Base-by-base conservation (phyloP, 2,888 invertebrate genomes). In the Epistrophe eligans region DNA sequence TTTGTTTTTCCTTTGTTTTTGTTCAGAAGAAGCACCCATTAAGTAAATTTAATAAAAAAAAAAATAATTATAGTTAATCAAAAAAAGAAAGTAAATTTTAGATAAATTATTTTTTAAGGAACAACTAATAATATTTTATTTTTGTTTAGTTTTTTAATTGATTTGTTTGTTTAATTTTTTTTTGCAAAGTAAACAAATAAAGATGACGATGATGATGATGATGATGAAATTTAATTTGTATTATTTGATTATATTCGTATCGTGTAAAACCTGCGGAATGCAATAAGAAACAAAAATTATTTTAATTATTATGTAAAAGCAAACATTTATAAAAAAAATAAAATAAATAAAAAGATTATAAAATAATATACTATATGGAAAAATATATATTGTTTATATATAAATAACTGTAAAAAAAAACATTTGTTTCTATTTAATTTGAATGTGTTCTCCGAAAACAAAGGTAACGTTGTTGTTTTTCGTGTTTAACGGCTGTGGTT, bases 311-410 rank as follows among this genome's bases (percentile, higher is more conserved):
- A 80, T 72, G 60, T 72, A 71, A 66, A 72, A 72, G 64, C 58
- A 71, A 81, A 85, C 52, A 79, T 85, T 85, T 52, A 67, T 52
- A 52, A 52, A 67, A 19, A 60, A 77, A 67, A 19, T 55, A 72
- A 67, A 72, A 70, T 9, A 43, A 11, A 7, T 57, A 66, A 80
- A 72, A 77, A 77, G 77, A 77, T 76, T 84, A 71, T 76, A 43
- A 48, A 77, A 72, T 80, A 79, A 79, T 84, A 79, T 76, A 79
- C 66, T 81, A 73, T 70, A 85, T 85, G 66, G 48, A 52, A 62
- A 84, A 77, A 85, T 80, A 85, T 85, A 85, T 85, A 85, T 85
- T 77, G 84, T 85, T 85, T 85, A 85, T 85, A 85, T 81, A 85
- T 81, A 79, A 84, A 79, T 83, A 85, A 74, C 62, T 77, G 77